Conservation (phyloP, 2,797 vertebrate species). For the Percopsis omiscomaycus region DNA sequence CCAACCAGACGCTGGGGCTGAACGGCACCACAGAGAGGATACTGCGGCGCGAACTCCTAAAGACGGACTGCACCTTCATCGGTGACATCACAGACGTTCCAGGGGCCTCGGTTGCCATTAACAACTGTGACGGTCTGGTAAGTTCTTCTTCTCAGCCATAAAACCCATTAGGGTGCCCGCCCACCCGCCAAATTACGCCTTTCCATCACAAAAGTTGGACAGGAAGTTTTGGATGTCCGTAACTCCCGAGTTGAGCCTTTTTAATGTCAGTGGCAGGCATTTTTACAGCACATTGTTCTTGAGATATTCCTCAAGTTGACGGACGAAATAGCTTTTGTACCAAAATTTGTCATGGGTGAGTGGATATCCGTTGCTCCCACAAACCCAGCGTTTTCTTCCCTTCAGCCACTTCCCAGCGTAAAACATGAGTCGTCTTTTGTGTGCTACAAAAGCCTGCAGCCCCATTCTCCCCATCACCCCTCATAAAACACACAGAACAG, state of each 20-base stretch:
- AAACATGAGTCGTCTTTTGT: constrained; percentile 60
- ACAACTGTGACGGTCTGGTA: constrained; percentile 99
- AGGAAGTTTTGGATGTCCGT: constrained; percentile 37
- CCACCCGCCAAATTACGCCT: constrained; percentile 13
- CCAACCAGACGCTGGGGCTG: constrained; percentile 49
- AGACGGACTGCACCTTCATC: constrained; percentile 91
- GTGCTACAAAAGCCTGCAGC: constrained; percentile 41
- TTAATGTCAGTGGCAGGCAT: constrained; percentile 39
- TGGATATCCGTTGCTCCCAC: constrained; percentile 46
- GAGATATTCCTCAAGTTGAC: constrained; percentile 40
- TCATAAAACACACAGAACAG: constrained; percentile 62
- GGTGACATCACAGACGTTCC: constrained; percentile 91
- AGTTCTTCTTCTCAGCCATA: constrained; percentile 67
- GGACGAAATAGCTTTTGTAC: constrained; percentile 48
- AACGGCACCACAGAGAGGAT: constrained; percentile 56
- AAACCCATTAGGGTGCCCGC: constrained; percentile 10
- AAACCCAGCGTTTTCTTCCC: constrained; percentile 29
- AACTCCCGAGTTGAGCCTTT: constrained; percentile 37
- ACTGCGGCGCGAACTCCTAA: constrained; percentile 85
- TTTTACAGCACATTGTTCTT: constrained; percentile 64
- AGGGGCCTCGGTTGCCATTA: constrained; percentile 91
- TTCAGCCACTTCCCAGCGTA: constrained; percentile 55
- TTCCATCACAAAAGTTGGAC: constrained; percentile 41
- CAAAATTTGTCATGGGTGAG: constrained; percentile 66
- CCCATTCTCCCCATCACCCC: constrained; percentile 54